A percentile compares a stretch with the other conserved stretches of the same genome.
phyloP scores from a whole-genome alignment of 2,113 vertebrate species.

The Mormyrus iriodes region DNA sequence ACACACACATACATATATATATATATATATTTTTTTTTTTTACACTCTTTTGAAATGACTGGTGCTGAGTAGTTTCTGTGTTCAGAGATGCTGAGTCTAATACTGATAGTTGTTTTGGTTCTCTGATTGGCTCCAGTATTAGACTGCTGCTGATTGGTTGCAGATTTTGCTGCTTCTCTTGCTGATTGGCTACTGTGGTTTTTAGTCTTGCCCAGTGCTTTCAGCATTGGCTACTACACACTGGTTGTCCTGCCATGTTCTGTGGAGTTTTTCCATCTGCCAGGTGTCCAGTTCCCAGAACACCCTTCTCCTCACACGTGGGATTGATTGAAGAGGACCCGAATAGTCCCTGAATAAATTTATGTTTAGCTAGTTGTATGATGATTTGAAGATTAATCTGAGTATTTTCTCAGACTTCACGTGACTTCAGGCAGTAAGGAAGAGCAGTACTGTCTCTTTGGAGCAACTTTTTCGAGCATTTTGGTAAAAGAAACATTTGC shows the following conservation, averaged over 20 bases:
- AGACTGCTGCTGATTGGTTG: not conserved
- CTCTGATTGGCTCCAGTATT: not conserved
- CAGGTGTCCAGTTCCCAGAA: not conserved
- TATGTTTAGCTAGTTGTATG: slow-evolving; percentile 18
- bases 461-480: not conserved
- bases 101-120: not conserved
- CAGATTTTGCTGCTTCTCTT: not conserved
- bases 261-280: not conserved
- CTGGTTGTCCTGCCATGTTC: not conserved
- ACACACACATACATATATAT: too few relatives aligned
- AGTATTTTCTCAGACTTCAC: slow-evolving; percentile 9
- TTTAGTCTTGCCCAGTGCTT: not conserved
- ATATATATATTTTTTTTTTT: too few relatives aligned
- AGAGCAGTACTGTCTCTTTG: not conserved
- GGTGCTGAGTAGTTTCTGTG: not conserved
- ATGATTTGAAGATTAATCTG: slow-evolving; percentile 16
- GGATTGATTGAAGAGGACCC: slow-evolving; percentile 1
- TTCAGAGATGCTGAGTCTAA: not conserved
- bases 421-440: slow-evolving; percentile 2
- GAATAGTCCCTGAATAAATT: slow-evolving; percentile 13
- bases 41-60: not conserved
- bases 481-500: slow-evolving; percentile 5
- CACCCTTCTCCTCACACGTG: slow-evolving; percentile 3
- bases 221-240: not conserved
- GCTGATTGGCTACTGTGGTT: slow-evolving; percentile 10